phyloP scores from a whole-genome alignment of 2,797 vertebrate genomes.

The Gorsachius magnificus region DNA sequence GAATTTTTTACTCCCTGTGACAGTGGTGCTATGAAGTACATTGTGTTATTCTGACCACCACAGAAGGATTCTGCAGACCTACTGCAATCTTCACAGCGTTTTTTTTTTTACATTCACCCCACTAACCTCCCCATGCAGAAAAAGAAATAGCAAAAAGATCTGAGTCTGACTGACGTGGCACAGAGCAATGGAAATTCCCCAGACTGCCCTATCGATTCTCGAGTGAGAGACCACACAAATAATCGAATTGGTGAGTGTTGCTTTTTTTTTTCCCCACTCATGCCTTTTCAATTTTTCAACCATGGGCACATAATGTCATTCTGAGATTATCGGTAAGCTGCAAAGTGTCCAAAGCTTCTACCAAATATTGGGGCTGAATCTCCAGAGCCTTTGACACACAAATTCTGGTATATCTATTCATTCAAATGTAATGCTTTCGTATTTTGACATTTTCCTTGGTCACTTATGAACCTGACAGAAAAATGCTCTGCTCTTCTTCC shows the following conservation, averaged over 20 bases:
- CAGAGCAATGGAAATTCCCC: not conserved
- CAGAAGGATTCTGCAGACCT: not conserved
- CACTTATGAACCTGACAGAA: not conserved
- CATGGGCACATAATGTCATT: not conserved
- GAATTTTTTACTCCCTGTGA: not conserved
- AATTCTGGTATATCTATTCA: not conserved
- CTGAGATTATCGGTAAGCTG: not conserved
- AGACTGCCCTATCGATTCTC: constrained; percentile 10
- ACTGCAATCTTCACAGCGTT: accelerated
- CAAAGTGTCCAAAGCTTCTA: not conserved
- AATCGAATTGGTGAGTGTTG: constrained; percentile 74
- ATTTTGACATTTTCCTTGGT: not conserved
- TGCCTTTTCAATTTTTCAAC: not conserved
- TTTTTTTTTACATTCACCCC: not conserved
- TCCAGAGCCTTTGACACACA: not conserved
- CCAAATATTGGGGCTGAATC: not conserved
- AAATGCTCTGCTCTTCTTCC: not conserved
- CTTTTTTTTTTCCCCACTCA: no score
- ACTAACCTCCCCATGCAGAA: no score
- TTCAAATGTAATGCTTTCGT: not conserved
- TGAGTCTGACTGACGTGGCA: not conserved
- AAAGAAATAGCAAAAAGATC: no score
- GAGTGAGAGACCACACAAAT: constrained; percentile 68
- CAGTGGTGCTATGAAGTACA: not conserved
- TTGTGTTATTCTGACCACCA: not conserved